Percentiles rank a stretch among this genome's conserved stretches.
Conservation (phyloP, 2,113 vertebrate species). For the Lynx canadensis region DNA sequence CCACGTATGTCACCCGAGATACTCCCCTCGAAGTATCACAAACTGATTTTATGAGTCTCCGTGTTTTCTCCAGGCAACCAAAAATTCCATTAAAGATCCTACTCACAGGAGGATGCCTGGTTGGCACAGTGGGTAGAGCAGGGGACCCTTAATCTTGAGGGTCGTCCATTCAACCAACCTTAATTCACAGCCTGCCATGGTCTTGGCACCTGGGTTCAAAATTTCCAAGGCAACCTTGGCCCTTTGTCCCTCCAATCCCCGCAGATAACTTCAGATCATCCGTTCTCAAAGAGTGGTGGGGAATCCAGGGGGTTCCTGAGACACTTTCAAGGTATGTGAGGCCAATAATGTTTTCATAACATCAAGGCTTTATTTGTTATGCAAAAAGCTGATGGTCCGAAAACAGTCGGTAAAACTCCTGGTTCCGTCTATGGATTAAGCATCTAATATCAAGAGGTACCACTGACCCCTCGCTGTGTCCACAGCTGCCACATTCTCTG, state of each 20-base stretch:
- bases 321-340: background rate
- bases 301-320: background rate
- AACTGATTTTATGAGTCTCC: background rate
- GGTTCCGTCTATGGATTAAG: background rate
- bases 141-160: background rate
- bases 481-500: background rate
- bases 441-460: background rate
- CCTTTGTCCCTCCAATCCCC: background rate
- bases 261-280: background rate
- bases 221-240: background rate
- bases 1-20: background rate
- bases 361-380: background rate
- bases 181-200: background rate
- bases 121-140: background rate
- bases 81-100: background rate
- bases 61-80: background rate
- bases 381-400: background rate
- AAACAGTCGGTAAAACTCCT: background rate
- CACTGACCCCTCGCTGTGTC: too few species aligned
- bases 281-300: too few species aligned
- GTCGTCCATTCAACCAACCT: background rate
- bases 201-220: background rate
- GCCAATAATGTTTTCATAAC: background rate
- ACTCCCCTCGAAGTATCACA: background rate
- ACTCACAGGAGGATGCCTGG: background rate